These are phyloP conservation scores for Trissolcus japonicus DNA, from an alignment of 2,888 invertebrate species.

Conservation along the genomic window DNA sequence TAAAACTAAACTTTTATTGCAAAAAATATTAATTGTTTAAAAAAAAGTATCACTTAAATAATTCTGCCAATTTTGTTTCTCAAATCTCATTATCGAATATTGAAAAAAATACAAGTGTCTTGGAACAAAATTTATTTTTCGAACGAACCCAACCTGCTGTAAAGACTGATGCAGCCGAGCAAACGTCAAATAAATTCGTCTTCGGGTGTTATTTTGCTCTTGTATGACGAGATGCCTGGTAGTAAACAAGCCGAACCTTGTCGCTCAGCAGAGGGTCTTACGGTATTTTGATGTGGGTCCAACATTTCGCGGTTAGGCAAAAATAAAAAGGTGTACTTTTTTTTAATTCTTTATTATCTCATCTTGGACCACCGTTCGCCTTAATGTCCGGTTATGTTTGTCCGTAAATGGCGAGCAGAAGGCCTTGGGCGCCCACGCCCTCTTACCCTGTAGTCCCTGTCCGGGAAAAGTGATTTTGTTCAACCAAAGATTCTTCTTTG, in stretches of 20 bases:
- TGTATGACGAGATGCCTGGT: neutral
- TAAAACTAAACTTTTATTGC: too few relatives aligned
- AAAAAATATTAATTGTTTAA: too few relatives aligned
- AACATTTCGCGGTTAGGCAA: conserved; percentile 28
- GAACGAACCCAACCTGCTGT: too few relatives aligned
- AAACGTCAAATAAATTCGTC: too few relatives aligned
- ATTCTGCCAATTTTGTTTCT: too few relatives aligned
- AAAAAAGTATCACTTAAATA: too few relatives aligned
- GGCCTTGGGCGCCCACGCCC: conserved; percentile 73
- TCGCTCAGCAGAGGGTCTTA: conserved; percentile 27
- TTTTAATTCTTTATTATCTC: conserved; percentile 53
- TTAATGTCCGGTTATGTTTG: conserved; percentile 64
- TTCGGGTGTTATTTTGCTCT: too few relatives aligned
- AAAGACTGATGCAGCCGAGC: too few relatives aligned
- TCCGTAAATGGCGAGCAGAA: conserved; percentile 72
- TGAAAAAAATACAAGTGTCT: too few relatives aligned
- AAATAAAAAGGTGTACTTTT: conserved; percentile 53
- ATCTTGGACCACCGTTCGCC: conserved; percentile 57
- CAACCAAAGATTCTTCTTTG: conserved; percentile 28
- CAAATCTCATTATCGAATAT: too few relatives aligned
- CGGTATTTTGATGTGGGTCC: conserved; percentile 44
- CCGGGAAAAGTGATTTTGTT: conserved; percentile 51
- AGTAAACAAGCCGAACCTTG: conserved; percentile 6
- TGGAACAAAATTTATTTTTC: too few relatives aligned
- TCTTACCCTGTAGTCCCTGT: conserved; percentile 60